Evolutionary conservation across 2,888 invertebrate species (phyloP).

Genomic region (Coronaproctus castanopsis): DNA sequence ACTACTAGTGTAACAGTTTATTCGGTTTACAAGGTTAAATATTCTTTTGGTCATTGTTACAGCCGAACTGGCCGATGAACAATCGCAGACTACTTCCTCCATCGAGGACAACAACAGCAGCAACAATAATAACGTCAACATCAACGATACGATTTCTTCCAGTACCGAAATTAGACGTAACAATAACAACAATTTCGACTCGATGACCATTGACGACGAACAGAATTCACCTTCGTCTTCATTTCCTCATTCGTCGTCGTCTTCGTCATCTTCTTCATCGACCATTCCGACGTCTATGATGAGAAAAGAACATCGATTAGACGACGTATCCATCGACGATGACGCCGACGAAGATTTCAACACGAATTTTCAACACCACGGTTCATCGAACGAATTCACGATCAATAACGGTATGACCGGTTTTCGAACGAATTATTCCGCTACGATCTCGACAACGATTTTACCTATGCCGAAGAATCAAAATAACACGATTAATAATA

Average conservation of each 20-base stretch:
- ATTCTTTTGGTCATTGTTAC: background rate
- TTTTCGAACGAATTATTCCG: background rate
- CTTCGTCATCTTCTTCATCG: background rate
- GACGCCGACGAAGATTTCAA: slow-evolving; percentile 31
- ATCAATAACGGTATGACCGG: background rate
- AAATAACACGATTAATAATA: too few species aligned
- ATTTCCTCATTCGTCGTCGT: background rate
- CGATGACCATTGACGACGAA: background rate
- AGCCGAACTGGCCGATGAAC: background rate
- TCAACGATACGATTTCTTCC: background rate
- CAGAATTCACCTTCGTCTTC: background rate
- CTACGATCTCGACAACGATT: background rate
- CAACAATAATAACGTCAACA: background rate
- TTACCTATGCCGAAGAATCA: slow-evolving; percentile 14
- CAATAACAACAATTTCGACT: background rate
- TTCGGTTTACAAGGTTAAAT: too few species aligned
- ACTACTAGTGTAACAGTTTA: too few species aligned
- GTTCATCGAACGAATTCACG: background rate
- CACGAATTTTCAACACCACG: background rate
- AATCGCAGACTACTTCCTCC: background rate
- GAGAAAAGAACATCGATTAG: slow-evolving; percentile 27
- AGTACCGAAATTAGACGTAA: background rate
- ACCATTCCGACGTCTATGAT: background rate
- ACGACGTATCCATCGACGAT: slow-evolving; percentile 54
- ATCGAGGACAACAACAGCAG: background rate